Evolutionary conservation across 2,888 invertebrate species (phyloP).

Genomic region (Aphidius colemani): DNA sequence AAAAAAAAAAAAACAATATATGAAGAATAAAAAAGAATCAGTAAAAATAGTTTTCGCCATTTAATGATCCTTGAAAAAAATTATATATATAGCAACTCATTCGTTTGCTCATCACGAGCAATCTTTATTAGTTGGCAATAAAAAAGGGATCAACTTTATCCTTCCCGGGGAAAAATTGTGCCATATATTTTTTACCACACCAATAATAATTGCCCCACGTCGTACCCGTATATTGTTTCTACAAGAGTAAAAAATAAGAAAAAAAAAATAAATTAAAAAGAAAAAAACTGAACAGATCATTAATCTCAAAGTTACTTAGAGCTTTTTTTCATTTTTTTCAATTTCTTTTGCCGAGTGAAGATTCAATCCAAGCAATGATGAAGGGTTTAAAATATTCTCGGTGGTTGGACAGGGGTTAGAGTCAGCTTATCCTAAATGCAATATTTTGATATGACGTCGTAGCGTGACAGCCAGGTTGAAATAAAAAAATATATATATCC

Average conservation of each 20-base stretch:
- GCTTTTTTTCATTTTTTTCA: too few relatives aligned
- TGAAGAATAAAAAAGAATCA: too few relatives aligned
- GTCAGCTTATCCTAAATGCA: constrained; percentile 28
- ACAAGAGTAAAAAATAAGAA: too few relatives aligned
- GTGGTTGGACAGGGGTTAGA: constrained; percentile 11
- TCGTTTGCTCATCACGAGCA: constrained; percentile 33
- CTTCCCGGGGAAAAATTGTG: constrained; percentile 27
- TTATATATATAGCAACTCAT: neutral
- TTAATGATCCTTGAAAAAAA: too few relatives aligned
- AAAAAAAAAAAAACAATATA: too few relatives aligned
- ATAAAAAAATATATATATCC: too few relatives aligned
- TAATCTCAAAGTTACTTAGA: too few relatives aligned
- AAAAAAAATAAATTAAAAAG: too few relatives aligned
- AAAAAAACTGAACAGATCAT: too few relatives aligned
- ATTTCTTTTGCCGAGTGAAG: neutral
- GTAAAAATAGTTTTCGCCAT: too few relatives aligned
- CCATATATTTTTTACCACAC: constrained; percentile 27
- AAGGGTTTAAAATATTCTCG: constrained; percentile 21
- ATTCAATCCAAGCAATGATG: constrained; percentile 18
- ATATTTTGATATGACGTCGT: constrained; percentile 45
- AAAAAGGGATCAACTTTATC: constrained; percentile 23
- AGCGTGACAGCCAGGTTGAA: constrained; percentile 32
- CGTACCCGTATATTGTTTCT: too few relatives aligned
- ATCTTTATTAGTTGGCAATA: constrained; percentile 39
- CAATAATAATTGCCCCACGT: too few relatives aligned